These are phyloP conservation scores for Mus spretus DNA, from an alignment of 2,797 vertebrate genomes.

Conservation along the genomic window DNA sequence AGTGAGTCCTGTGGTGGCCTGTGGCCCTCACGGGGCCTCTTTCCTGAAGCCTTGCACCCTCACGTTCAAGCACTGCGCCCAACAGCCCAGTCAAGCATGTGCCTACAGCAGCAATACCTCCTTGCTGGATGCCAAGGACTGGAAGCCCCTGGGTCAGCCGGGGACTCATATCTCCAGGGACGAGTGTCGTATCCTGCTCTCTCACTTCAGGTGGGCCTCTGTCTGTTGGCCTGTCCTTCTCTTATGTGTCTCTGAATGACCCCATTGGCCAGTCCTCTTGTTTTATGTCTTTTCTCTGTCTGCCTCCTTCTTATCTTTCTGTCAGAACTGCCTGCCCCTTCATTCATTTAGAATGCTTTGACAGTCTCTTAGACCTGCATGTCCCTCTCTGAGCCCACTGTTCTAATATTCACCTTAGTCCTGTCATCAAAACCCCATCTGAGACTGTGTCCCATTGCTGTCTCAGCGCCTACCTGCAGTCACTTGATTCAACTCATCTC, in stretches of 20 bases:
- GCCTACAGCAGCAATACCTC: conserved; percentile 75
- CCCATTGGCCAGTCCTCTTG: background rate
- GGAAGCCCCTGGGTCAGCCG: conserved; percentile 55
- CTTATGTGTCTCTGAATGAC: background rate
- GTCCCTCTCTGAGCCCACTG: background rate
- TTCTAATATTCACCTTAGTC: background rate
- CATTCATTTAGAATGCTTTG: background rate
- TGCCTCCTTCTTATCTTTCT: background rate
- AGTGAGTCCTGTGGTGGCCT: conserved; percentile 83
- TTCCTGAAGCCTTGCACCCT: conserved; percentile 82
- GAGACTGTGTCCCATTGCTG: background rate
- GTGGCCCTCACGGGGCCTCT: conserved; percentile 77
- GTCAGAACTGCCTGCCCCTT: background rate
- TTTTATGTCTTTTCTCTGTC: background rate
- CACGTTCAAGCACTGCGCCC: conserved; percentile 83
- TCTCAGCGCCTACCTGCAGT: background rate
- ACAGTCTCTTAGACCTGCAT: background rate
- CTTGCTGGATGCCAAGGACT: conserved; percentile 73
- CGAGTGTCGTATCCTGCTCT: conserved; percentile 78
- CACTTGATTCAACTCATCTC: background rate
- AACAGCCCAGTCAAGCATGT: conserved; percentile 49
- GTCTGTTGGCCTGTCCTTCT: background rate
- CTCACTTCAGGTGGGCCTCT: conserved; percentile 80
- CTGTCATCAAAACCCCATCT: too few relatives aligned
- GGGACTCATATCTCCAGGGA: conserved; percentile 71